Conservation (phyloP, 1,140 invertebrate species). For the Sipha flava region DNA sequence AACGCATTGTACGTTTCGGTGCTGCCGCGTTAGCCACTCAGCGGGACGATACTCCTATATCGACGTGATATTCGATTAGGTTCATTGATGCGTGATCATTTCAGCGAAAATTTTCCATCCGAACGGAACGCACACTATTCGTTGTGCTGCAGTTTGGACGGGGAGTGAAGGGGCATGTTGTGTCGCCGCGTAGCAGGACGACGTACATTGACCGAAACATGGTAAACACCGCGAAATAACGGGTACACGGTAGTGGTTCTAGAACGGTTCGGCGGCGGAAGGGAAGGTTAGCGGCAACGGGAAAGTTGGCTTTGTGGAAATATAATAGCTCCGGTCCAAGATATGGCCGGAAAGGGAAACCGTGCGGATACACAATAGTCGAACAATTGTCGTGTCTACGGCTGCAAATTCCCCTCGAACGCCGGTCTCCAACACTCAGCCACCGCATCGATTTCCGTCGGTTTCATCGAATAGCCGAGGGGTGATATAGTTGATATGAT, state of each 20-base stretch:
- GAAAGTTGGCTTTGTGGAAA: conserved; percentile 16
- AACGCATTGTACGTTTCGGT: too few relatives aligned
- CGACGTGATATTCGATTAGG: conserved; percentile 1
- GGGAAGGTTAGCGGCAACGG: not conserved
- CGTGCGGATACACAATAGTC: conserved; percentile 4
- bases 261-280: not conserved
- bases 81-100: not conserved
- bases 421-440: not conserved
- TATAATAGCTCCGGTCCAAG: conserved; percentile 26
- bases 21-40: too few relatives aligned
- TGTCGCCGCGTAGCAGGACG: too few relatives aligned
- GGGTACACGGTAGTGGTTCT: not conserved
- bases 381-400: conserved; percentile 12
- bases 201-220: not conserved
- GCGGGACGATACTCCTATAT: too few relatives aligned
- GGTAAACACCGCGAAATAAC: not conserved
- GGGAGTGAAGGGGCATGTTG: too few relatives aligned
- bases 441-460: conserved; percentile 9
- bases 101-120: not conserved
- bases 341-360: conserved; percentile 21
- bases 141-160: not conserved
- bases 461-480: not conserved
- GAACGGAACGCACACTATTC: too few relatives aligned
- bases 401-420: not conserved
- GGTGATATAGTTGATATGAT: too few relatives aligned